Evolutionary conservation across 2,888 invertebrate species (phyloP), one percentile per base, ranked within the genome.

Genomic region (Onchidella celtica): DNA sequence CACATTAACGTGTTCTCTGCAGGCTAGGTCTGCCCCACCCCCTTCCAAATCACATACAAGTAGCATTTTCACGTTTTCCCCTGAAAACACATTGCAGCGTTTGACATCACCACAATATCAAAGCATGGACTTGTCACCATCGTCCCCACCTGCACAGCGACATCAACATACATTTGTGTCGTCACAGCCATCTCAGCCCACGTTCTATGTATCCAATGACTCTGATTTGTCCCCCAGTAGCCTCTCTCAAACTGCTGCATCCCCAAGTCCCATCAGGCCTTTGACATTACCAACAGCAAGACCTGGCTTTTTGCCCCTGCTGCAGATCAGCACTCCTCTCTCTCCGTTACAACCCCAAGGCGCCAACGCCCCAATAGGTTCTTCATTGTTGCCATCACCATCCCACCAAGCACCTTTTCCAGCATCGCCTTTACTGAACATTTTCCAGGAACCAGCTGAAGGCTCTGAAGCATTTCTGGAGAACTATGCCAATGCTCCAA

Each of bases 161-260:
- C 59, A 65, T 11, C 34, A 36, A 9, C 57, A 73, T 9, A 29
- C 17, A 9, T 38, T 47, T 3, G 21, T n/a, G 17, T 24, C 24
- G 24, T 59, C 27, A 27, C 73, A 73, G 29, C 57, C 57, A n/a
- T n/a, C n/a, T 4, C 24, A 21, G 34, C 27, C 75, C 38, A 21
- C 63, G 2, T 11, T 17, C 17, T 3, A 27, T 1, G 34, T 11
- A n/a, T 32, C 34, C 40, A n/a, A n/a, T n/a, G n/a, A 29, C 57
- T 32, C 29, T 4, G 57, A 32, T 27, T 36, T 76, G 6, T 65
- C 76, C 27, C 65, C 65, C 0, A 27, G 21, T 17, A 66, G 76
- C 29, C 34, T 76, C 11, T 65, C 76, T n/a, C 66, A 65, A 27
- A 76, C 76, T 38, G 75, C 75, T 40, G 65, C 75, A 3, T 65